Evolutionary conservation across 2,113 vertebrate species (phyloP).

Genomic region (Mormyrus lacerda): DNA sequence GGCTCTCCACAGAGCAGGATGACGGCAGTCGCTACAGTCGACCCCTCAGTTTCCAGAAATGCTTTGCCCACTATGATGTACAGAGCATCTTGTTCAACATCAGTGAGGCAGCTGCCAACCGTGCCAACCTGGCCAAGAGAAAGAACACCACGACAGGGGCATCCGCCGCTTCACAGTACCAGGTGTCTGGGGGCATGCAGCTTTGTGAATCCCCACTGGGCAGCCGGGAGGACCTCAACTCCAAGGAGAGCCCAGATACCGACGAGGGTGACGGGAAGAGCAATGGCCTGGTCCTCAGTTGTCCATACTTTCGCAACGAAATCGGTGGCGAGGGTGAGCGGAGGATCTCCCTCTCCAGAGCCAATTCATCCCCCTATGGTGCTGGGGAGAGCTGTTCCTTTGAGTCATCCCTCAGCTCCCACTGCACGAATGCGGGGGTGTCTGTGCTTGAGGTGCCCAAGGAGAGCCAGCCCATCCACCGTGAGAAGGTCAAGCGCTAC

Average conservation of each 20-base stretch:
- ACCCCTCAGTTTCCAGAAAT: slow-evolving; percentile 67
- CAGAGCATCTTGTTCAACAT: slow-evolving; percentile 79
- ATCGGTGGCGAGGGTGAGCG: slow-evolving; percentile 75
- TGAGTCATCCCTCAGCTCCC: slow-evolving; percentile 72
- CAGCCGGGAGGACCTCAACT: slow-evolving; percentile 72
- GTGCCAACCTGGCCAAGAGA: slow-evolving; percentile 64
- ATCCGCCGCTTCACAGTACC: slow-evolving; percentile 71
- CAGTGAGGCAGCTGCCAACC: slow-evolving; percentile 69
- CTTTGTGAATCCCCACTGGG: slow-evolving; percentile 66
- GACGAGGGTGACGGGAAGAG: slow-evolving; percentile 78
- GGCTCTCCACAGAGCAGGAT: slow-evolving; percentile 58
- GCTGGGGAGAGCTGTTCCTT: slow-evolving; percentile 66
- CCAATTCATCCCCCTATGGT: slow-evolving; percentile 56
- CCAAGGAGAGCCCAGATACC: slow-evolving; percentile 65
- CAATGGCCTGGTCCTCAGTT: slow-evolving; percentile 69
- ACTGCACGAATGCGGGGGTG: slow-evolving; percentile 77
- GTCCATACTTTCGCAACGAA: slow-evolving; percentile 76
- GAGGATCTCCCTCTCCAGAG: slow-evolving; percentile 63
- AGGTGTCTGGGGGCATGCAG: slow-evolving; percentile 40
- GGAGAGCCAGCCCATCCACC: slow-evolving; percentile 70
- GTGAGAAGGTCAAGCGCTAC: slow-evolving; percentile 75
- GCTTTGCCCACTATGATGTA: slow-evolving; percentile 79
- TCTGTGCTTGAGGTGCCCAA: slow-evolving; percentile 75
- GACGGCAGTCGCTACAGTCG: slow-evolving; percentile 45
- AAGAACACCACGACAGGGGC: slow-evolving; percentile 77